phyloP scores from a whole-genome alignment of 2,113 vertebrate genomes.

The Python bivittatus region DNA sequence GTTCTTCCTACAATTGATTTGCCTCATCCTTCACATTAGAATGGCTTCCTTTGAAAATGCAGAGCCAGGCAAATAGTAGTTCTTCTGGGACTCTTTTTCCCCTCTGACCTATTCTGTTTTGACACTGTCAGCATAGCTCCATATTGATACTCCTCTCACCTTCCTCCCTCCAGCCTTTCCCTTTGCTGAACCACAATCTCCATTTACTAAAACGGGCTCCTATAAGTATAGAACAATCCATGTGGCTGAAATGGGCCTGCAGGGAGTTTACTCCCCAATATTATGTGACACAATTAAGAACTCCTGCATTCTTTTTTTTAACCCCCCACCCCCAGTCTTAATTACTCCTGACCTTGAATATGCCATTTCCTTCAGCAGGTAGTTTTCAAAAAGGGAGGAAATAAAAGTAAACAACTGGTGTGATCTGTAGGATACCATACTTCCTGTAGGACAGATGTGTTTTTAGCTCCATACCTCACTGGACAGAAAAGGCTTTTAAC shows the following conservation, averaged over 20 bases:
- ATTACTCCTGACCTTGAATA: background rate
- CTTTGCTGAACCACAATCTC: slow-evolving; percentile 8
- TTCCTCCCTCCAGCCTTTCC: background rate
- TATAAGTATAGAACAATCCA: fast-evolving
- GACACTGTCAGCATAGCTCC: slow-evolving; percentile 8
- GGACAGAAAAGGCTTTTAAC: background rate
- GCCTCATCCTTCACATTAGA: slow-evolving; percentile 22
- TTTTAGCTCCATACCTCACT: background rate
- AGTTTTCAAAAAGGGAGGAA: background rate
- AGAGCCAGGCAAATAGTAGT: background rate
- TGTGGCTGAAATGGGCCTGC: background rate
- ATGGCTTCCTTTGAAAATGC: slow-evolving; percentile 27
- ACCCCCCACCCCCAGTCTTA: background rate
- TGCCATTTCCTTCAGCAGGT: background rate
- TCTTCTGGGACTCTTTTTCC: background rate
- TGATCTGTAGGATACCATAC: fast-evolving
- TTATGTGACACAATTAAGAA: background rate
- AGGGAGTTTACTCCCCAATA: background rate
- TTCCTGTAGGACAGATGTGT: background rate
- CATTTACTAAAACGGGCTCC: background rate
- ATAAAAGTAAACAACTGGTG: background rate
- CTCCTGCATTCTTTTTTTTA: background rate
- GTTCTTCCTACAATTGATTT: background rate
- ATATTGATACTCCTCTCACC: background rate
- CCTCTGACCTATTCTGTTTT: background rate